Conservation (phyloP, 2,113 vertebrate species). For the Puffinus mauretanicus region DNA sequence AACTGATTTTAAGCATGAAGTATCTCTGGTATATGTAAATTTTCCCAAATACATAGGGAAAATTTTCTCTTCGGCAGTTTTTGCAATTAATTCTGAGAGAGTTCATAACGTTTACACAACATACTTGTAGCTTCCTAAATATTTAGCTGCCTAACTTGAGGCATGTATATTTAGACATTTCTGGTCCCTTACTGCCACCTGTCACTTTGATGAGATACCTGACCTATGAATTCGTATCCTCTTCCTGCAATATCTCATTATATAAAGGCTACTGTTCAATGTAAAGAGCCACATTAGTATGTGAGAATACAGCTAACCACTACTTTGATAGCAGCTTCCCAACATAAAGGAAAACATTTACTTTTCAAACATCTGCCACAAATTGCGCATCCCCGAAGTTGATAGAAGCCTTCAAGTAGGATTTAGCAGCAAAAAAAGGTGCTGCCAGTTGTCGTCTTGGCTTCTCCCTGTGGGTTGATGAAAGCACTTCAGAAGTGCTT, state of each 20-base stretch:
- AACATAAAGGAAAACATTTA: neutral
- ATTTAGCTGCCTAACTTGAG: neutral
- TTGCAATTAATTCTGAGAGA: neutral
- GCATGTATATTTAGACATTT: neutral
- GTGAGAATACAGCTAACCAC: neutral
- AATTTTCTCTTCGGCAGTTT: neutral
- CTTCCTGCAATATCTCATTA: neutral
- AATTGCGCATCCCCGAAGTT: neutral
- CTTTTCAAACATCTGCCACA: neutral
- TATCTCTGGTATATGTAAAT: neutral
- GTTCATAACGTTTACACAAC: neutral
- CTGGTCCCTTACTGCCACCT: neutral
- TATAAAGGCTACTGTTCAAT: neutral
- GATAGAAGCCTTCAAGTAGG: neutral
- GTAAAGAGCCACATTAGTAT: neutral
- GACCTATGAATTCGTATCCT: neutral
- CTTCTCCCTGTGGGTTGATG: neutral
- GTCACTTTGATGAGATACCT: neutral
- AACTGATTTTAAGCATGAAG: neutral
- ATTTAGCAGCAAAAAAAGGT: neutral
- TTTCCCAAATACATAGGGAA: neutral
- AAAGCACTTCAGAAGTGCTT: neutral
- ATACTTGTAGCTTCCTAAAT: neutral
- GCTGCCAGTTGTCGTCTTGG: neutral
- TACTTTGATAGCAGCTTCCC: neutral